A percentile compares a stretch with the other conserved stretches of the same genome.
Conservation (phyloP, 2,797 vertebrate species). For the Phoxinus dragarum region DNA sequence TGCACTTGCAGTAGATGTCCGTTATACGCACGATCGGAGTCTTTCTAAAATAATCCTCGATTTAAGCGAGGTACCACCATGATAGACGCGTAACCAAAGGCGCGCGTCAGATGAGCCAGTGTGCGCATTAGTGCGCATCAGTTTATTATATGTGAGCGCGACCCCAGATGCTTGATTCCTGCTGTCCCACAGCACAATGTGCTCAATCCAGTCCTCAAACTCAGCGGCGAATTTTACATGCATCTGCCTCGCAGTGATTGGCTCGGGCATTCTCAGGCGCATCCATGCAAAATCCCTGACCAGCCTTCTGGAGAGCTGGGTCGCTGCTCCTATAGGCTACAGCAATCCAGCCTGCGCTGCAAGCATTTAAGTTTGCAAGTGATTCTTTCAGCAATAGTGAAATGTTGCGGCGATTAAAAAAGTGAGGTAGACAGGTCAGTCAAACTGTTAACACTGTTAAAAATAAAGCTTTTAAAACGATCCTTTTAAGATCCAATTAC, state of each 20-base stretch:
- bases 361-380: slow-evolving; percentile 16
- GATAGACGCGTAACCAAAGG: slow-evolving; percentile 21
- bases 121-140: slow-evolving; percentile 33
- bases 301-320: slow-evolving; percentile 37
- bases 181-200: slow-evolving; percentile 49
- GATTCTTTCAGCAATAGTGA: not conserved
- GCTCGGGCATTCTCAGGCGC: slow-evolving; percentile 41
- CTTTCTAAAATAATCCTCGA: slow-evolving; percentile 39
- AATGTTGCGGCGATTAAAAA: not conserved
- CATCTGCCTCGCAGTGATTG: slow-evolving; percentile 59
- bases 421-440: not conserved
- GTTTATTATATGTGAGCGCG: slow-evolving; percentile 25
- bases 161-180: slow-evolving; percentile 43
- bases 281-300: slow-evolving; percentile 35
- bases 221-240: slow-evolving; percentile 58
- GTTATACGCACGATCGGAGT: slow-evolving; percentile 6
- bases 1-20: slow-evolving; percentile 17
- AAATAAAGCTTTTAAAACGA: not conserved
- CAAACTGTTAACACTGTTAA: not conserved
- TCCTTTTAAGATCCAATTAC: not conserved
- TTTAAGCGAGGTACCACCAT: slow-evolving; percentile 13
- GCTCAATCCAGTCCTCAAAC: slow-evolving; percentile 54
- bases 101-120: slow-evolving; percentile 37
- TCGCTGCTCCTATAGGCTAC: slow-evolving; percentile 39
- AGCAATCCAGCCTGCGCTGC: slow-evolving; percentile 2